Evolutionary conservation across 2,113 vertebrate genomes (phyloP).

Genomic region (Lepus americanus): DNA sequence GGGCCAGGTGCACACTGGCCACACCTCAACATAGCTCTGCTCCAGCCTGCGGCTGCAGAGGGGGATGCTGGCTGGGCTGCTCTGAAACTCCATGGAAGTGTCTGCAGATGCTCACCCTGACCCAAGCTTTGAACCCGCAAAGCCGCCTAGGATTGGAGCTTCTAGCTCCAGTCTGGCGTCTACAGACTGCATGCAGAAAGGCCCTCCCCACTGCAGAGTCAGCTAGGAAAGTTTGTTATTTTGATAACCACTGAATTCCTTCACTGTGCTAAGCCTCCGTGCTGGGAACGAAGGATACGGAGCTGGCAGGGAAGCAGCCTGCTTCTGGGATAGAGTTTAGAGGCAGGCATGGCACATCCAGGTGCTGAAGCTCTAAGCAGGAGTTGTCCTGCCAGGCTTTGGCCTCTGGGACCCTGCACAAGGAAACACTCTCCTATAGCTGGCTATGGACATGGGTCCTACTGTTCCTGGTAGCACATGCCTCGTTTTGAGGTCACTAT

Average conservation of each 20-base stretch:
- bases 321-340: background rate
- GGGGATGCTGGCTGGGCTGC: background rate
- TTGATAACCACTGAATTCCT: background rate
- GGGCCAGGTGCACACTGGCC: background rate
- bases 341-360: background rate
- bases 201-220: background rate
- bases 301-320: background rate
- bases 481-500: background rate
- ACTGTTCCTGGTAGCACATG: background rate
- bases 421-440: background rate
- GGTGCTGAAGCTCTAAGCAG: background rate
- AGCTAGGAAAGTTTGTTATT: background rate
- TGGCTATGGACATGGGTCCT: background rate
- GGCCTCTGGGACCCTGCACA: background rate
- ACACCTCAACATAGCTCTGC: background rate
- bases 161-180: background rate
- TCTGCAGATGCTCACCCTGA: background rate
- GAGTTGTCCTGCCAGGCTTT: background rate
- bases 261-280: background rate
- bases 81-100: background rate
- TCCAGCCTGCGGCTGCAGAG: background rate
- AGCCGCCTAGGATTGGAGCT: background rate
- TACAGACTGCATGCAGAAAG: background rate
- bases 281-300: background rate
- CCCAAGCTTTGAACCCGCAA: background rate